Percentiles rank a stretch among this genome's conserved stretches.
These are phyloP conservation scores for Microtus montanus DNA, from an alignment of 2,113 vertebrate genomes.

Conservation along the genomic window DNA sequence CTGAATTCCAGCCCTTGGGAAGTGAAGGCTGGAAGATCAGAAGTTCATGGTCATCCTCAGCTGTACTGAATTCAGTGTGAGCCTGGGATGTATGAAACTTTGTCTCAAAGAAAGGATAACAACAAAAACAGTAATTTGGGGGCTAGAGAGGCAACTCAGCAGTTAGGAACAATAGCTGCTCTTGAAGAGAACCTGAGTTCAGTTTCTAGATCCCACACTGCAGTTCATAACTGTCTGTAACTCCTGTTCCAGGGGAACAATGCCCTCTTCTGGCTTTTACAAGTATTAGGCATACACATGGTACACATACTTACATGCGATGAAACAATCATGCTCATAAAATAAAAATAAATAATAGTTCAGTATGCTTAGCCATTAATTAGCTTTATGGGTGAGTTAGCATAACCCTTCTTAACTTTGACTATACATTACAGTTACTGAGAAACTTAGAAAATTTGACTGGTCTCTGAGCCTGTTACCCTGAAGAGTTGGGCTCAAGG, in stretches of 20 bases:
- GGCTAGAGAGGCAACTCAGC: too few species aligned
- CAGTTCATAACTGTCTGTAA: not conserved
- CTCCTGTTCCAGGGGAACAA: too few species aligned
- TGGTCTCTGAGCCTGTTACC: not conserved
- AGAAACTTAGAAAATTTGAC: not conserved
- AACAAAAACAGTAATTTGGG: not conserved
- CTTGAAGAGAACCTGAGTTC: not conserved
- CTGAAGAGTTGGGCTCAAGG: rapidly evolving
- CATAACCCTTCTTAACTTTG: not conserved
- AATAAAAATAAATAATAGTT: not conserved
- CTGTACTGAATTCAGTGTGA: not conserved
- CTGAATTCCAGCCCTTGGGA: not conserved
- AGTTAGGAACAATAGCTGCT: not conserved
- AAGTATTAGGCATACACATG: not conserved
- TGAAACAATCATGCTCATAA: not conserved
- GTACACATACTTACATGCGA: too few species aligned
- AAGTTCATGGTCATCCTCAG: not conserved
- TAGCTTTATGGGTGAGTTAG: not conserved
- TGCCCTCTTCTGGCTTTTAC: not conserved
- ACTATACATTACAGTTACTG: not conserved
- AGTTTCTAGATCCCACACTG: not conserved
- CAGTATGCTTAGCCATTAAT: not conserved
- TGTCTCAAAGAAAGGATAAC: not conserved
- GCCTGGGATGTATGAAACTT: not conserved
- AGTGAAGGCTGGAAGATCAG: not conserved